phyloP scores from a whole-genome alignment of 2,797 vertebrate species.

The Podarcis lilfordi region DNA sequence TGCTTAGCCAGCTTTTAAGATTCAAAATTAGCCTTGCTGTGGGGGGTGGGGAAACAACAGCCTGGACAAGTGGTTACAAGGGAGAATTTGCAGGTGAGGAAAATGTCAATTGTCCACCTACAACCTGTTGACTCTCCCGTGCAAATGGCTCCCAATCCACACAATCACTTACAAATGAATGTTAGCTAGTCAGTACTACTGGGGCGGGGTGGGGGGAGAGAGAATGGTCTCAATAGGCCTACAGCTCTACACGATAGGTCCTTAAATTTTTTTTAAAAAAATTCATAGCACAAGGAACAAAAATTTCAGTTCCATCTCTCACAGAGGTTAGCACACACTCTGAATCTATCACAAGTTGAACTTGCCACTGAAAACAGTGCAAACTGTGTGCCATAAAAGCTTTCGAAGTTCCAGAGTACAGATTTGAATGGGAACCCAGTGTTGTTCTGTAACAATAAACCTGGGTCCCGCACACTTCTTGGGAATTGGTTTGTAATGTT shows the following conservation, averaged over 20 bases:
- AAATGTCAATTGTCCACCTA: neutral
- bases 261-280: no score
- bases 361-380: constrained; percentile 21
- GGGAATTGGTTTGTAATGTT: constrained; percentile 58
- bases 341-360: neutral
- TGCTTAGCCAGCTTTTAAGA: neutral
- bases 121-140: neutral
- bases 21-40: neutral
- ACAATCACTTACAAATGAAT: neutral
- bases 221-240: no score
- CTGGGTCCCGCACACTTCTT: constrained; percentile 27
- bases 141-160: neutral
- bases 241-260: no score
- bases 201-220: no score
- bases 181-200: no score
- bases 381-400: constrained; percentile 17
- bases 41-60: neutral
- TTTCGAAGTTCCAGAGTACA: constrained; percentile 49
- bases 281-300: constrained; percentile 36
- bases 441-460: constrained; percentile 42
- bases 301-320: constrained; percentile 45
- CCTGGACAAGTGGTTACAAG: neutral
- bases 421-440: constrained; percentile 36
- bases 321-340: constrained; percentile 31
- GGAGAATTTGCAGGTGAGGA: no score